A percentile compares a stretch with the other conserved stretches of the same genome.
These are phyloP conservation scores for Fratercula arctica DNA, from an alignment of 2,797 vertebrate genomes.

Conservation along the genomic window DNA sequence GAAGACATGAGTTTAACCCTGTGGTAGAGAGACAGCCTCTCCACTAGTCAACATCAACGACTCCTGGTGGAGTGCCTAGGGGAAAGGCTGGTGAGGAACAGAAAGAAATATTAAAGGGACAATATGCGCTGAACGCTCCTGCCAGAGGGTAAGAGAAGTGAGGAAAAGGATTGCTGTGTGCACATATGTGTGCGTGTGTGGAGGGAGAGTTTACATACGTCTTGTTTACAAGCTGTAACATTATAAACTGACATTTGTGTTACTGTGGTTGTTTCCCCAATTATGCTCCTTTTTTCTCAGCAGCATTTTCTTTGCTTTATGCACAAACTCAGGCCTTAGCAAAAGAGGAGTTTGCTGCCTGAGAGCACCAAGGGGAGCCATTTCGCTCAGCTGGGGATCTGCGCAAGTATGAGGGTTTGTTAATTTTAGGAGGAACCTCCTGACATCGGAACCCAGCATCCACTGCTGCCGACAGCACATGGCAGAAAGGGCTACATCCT, in stretches of 20 bases:
- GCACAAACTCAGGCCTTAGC: background rate
- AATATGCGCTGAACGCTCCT: background rate
- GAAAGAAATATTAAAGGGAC: background rate
- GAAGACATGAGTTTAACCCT: background rate
- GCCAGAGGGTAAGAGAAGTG: background rate
- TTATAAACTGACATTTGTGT: background rate
- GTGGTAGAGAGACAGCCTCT: background rate
- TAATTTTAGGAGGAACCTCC: background rate
- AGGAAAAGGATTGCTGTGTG: background rate
- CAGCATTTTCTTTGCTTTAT: background rate
- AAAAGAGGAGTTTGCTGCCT: background rate
- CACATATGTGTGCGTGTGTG: accelerated
- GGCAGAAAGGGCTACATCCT: conserved; percentile 25
- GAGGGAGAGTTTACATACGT: background rate
- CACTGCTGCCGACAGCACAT: conserved; percentile 2
- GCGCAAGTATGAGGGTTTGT: background rate
- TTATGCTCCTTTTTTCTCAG: background rate
- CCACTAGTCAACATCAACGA: background rate
- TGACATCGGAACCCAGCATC: background rate
- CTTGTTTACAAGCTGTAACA: background rate
- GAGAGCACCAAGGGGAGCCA: background rate
- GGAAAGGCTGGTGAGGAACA: background rate
- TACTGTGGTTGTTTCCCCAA: background rate
- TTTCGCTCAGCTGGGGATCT: background rate
- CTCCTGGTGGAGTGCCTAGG: background rate